Evolutionary conservation across 2,113 vertebrate genomes (phyloP).

Genomic region (Sinocyclocheilus maitianheensis): DNA sequence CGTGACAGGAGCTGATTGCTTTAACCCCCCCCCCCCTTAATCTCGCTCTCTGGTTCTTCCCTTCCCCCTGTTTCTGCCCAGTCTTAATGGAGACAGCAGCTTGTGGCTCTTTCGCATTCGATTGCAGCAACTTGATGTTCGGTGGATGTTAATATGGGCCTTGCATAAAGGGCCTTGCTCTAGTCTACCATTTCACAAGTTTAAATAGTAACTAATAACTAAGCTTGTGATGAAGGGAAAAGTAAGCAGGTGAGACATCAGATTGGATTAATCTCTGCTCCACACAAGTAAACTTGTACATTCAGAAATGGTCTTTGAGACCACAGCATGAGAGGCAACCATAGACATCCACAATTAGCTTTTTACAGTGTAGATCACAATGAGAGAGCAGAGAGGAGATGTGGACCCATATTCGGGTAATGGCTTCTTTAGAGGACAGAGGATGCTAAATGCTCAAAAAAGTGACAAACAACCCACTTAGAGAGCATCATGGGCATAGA

Average conservation of each 20-base stretch:
- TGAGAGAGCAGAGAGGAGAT: neutral
- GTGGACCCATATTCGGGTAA: slow-evolving; percentile 19
- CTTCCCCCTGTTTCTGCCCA: slow-evolving; percentile 31
- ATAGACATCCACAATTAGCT: neutral
- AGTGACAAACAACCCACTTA: slow-evolving; percentile 3
- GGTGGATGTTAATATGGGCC: neutral
- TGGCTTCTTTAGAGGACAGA: slow-evolving; percentile 46
- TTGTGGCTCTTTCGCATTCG: neutral
- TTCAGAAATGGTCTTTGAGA: neutral
- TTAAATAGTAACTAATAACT: neutral
- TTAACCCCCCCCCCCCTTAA: neutral
- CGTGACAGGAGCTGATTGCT: slow-evolving; percentile 44
- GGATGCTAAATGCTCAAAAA: slow-evolving; percentile 21
- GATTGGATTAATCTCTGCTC: neutral
- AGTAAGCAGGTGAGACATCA: neutral
- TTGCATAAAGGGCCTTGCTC: neutral
- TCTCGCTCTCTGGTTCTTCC: neutral
- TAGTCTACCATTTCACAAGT: neutral
- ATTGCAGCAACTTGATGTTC: neutral
- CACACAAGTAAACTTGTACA: neutral
- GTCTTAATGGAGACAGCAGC: slow-evolving; percentile 18
- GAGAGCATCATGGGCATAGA: neutral
- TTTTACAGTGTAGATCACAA: slow-evolving; percentile 41
- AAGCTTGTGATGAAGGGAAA: neutral
- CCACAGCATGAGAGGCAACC: too few relatives aligned